Conservation (phyloP, 2,888 invertebrate species). For the Unio delphinus region DNA sequence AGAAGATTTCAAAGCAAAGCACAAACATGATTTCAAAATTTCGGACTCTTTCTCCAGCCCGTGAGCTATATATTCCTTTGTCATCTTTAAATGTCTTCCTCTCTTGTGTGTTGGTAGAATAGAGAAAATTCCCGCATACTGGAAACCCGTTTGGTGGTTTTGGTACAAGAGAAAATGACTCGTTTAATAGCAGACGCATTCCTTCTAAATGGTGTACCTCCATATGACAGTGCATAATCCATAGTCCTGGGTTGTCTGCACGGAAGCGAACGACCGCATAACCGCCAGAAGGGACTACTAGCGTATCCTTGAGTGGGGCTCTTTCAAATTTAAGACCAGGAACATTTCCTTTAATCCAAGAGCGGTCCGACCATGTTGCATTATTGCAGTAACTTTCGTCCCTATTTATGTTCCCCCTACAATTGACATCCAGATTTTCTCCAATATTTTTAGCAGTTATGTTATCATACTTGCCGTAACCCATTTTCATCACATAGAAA, state of each 20-base stretch:
- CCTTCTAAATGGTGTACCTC: too few species aligned
- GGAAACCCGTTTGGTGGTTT: too few species aligned
- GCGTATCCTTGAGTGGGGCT: slow-evolving; percentile 50
- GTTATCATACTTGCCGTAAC: slow-evolving; percentile 30
- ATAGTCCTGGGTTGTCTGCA: slow-evolving; percentile 55
- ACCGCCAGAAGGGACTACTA: slow-evolving; percentile 53
- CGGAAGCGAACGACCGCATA: slow-evolving; percentile 52
- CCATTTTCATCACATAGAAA: slow-evolving; percentile 54
- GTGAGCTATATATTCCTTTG: too few species aligned
- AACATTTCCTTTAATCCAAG: slow-evolving; percentile 34
- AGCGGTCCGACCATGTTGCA: slow-evolving; percentile 37
- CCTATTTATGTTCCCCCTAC: slow-evolving; percentile 20
- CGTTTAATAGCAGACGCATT: too few species aligned
- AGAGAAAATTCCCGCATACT: too few species aligned
- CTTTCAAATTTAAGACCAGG: slow-evolving; percentile 35
- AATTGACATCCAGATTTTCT: slow-evolving; percentile 36
- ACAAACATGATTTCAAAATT: too few species aligned
- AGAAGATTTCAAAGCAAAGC: too few species aligned
- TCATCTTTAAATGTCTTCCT: too few species aligned
- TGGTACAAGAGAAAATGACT: too few species aligned
- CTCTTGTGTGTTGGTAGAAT: too few species aligned
- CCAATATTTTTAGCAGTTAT: slow-evolving; percentile 18
- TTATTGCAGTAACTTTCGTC: slow-evolving; percentile 34
- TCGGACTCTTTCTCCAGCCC: too few species aligned
- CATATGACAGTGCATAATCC: slow-evolving; percentile 58